A percentile compares a stretch with the other conserved stretches of the same genome.
These are phyloP conservation scores for Encarsia formosa DNA, from an alignment of 2,888 invertebrate genomes.

Conservation along the genomic window DNA sequence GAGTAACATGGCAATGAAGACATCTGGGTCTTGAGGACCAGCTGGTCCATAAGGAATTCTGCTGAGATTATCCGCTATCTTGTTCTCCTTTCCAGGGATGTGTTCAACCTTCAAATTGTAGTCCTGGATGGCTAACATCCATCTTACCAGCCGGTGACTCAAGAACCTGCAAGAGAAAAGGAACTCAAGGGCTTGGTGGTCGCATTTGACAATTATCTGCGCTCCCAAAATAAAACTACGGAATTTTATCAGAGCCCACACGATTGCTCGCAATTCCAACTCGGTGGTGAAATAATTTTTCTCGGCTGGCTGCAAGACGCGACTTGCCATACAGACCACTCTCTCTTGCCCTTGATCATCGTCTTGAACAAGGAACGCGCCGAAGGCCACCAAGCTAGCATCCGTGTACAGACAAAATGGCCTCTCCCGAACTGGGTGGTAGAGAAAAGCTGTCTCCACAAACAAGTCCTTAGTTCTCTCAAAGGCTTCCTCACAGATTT, in stretches of 20 bases:
- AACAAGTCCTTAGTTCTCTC: neutral
- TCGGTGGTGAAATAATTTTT: neutral
- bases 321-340: neutral
- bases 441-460: neutral
- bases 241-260: neutral
- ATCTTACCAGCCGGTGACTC: neutral
- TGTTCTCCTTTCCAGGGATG: neutral
- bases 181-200: slow-evolving; percentile 25
- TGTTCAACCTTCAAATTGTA: neutral
- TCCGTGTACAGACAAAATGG: neutral
- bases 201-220: neutral
- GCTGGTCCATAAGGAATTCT: too few species aligned
- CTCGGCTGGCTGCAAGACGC: neutral
- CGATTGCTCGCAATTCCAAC: neutral
- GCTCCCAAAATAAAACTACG: neutral
- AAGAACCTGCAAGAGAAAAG: neutral
- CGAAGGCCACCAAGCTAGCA: neutral
- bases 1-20: neutral
- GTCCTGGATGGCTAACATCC: neutral
- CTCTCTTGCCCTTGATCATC: neutral
- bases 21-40: too few species aligned
- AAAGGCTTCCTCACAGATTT: neutral
- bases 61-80: neutral
- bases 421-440: neutral
- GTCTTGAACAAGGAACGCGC: neutral